A percentile compares a stretch with the other conserved stretches of the same genome.
These are phyloP conservation scores for Kryphioiulus occultus DNA, from an alignment of 2,888 invertebrate genomes.

Conservation along the genomic window DNA sequence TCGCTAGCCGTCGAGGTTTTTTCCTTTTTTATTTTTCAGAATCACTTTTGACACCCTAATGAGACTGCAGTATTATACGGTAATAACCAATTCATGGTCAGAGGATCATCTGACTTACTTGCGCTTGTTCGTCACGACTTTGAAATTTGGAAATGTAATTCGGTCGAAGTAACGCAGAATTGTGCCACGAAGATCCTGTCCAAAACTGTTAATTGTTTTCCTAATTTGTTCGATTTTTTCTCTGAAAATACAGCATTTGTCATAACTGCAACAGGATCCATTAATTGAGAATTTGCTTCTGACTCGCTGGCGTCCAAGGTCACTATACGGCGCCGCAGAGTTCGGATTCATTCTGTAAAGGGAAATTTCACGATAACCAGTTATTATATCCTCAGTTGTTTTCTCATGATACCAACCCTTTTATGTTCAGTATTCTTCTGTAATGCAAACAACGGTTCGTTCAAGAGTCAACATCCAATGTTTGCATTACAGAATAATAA, in stretches of 20 bases:
- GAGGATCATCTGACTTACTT: neutral
- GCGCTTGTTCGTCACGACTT: neutral
- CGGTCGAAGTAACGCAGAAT: neutral
- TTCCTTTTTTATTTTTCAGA: neutral
- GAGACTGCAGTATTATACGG: neutral
- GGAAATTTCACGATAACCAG: too few species aligned
- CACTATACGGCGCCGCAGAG: too few species aligned
- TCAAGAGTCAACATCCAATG: too few species aligned
- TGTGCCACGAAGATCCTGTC: neutral
- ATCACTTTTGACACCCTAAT: neutral
- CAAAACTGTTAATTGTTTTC: neutral
- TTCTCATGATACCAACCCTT: too few species aligned
- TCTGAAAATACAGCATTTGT: neutral
- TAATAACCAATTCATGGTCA: neutral
- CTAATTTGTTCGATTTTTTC: neutral
- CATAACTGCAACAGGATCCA: neutral
- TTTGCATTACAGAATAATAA: too few species aligned
- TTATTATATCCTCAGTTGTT: too few species aligned
- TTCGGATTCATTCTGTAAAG: too few species aligned
- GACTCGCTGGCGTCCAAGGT: too few species aligned
- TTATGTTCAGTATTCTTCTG: too few species aligned
- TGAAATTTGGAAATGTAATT: neutral
- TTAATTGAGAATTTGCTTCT: neutral
- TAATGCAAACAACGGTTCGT: too few species aligned
- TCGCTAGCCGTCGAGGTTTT: neutral